These are phyloP conservation scores for Eulithis testata DNA, from an alignment of 2,888 invertebrate genomes.

Conservation along the genomic window DNA sequence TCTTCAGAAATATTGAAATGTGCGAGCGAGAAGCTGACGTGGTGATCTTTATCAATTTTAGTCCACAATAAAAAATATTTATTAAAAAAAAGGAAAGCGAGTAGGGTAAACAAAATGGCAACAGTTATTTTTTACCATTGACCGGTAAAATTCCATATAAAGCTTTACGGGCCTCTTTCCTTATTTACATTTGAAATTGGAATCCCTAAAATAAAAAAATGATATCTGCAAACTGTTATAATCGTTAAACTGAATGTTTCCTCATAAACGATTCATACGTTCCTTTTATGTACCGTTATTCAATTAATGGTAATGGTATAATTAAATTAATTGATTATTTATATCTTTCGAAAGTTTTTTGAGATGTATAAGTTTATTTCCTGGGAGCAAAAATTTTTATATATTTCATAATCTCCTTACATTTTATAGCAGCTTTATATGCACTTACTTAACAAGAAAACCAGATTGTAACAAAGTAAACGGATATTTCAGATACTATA, in stretches of 20 bases:
- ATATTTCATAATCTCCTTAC: too few species aligned
- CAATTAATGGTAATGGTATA: slow-evolving; percentile 12
- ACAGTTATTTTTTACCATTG: too few species aligned
- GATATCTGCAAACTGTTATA: slow-evolving; percentile 28
- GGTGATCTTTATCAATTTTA: too few species aligned
- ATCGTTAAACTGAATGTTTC: slow-evolving; percentile 32
- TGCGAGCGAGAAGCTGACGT: too few species aligned
- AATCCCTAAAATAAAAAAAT: slow-evolving; percentile 27
- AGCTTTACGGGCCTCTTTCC: not conserved
- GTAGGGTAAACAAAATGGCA: too few species aligned
- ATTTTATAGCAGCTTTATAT: too few species aligned
- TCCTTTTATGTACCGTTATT: slow-evolving; percentile 25
- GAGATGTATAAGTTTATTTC: not conserved
- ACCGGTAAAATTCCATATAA: not conserved
- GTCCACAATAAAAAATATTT: too few species aligned
- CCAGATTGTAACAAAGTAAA: too few species aligned
- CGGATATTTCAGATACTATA: too few species aligned
- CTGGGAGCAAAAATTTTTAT: not conserved
- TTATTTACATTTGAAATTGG: slow-evolving; percentile 43
- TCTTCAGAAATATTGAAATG: too few species aligned
- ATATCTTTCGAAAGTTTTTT: not conserved
- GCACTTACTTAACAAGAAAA: too few species aligned
- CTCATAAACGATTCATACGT: slow-evolving; percentile 25
- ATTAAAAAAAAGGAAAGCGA: too few species aligned
- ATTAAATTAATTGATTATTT: slow-evolving; percentile 14